Evolutionary conservation across 2,113 vertebrate genomes (phyloP), one percentile per base, ranked within the genome.

Genomic region (Pterocles orientalis): DNA sequence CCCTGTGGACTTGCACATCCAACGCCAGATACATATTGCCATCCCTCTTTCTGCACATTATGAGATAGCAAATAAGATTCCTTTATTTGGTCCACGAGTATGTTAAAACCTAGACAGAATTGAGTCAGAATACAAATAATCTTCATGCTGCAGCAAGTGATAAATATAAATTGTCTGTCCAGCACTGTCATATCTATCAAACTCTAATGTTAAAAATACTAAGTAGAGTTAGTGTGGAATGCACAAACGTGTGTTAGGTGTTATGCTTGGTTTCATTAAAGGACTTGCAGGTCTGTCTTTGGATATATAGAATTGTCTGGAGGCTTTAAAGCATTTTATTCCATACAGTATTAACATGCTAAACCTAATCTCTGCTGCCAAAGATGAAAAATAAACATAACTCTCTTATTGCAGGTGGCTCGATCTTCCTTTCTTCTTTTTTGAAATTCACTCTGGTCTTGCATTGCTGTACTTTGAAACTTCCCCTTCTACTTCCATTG

Each of bases 71-170:
- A 93, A 93, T 69, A 94, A 95, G 93, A 79, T 86, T 6, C 48
- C 87, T 97, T 97, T 90, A 86, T 97, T 97, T 96, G 95, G 83
- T 91, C 92, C 76, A 53, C 75, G 78, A 90, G 79, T 54, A 69
- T 81, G 71, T 96, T 96, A 96, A 98, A 92, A 89, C 72, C 69
- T 95, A 84, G 50, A 76, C 85, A 92, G 95, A 89, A 82, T 2
- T 78, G 94, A 92, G 88, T 68, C 56, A 54, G 95, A 95, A 95
- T 96, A 92, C 95, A 97, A 97, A 98, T 96, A 87, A 51, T 85
- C 71, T 90, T 97, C 76, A 62, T 76, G 65, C 81, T 93, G 91
- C 93, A 87, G 47, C 28, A 16, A 97, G 75, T 73, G 69, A 78
- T 66, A 96, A 96, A 91, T 96, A 92, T 69, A 95, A 97, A 95